A percentile compares a stretch with the other conserved stretches of the same genome.
phyloP scores from a whole-genome alignment of 2,797 vertebrate species.

The Phylloscopus collybita region DNA sequence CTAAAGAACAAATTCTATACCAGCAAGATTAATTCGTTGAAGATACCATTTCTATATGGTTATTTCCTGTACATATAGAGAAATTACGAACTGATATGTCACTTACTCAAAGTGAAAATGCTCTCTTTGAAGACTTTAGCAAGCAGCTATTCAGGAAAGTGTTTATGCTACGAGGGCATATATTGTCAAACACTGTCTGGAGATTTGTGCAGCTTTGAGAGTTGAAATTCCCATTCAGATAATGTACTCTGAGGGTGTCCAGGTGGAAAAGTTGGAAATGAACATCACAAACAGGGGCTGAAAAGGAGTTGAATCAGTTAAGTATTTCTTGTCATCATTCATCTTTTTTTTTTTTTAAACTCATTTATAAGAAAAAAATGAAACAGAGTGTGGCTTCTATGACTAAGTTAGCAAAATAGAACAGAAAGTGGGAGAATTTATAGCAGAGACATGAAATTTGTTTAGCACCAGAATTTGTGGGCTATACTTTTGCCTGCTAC shows the following conservation, averaged over 20 bases:
- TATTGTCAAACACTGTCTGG: background rate
- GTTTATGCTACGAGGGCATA: background rate
- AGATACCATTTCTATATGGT: background rate
- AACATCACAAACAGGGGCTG: background rate
- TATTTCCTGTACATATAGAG: background rate
- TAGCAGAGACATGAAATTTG: background rate
- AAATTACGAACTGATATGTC: background rate
- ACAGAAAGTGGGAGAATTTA: background rate
- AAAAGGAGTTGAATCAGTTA: background rate
- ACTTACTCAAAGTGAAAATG: background rate
- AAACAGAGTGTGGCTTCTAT: background rate
- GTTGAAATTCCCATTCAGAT: background rate
- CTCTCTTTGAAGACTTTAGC: background rate
- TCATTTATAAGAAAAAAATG: background rate
- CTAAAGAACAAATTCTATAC: background rate
- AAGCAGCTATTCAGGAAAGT: background rate
- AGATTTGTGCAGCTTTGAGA: background rate
- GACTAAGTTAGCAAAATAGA: slow-evolving; percentile 26
- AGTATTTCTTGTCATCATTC: background rate
- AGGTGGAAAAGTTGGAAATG: background rate
- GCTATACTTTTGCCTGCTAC: background rate
- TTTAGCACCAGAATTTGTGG: background rate
- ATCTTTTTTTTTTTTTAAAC: background rate
- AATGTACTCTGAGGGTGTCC: background rate
- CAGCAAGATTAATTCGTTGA: background rate